Evolutionary conservation across 2,113 vertebrate genomes (phyloP).

Genomic region (Peromyscus californicus): DNA sequence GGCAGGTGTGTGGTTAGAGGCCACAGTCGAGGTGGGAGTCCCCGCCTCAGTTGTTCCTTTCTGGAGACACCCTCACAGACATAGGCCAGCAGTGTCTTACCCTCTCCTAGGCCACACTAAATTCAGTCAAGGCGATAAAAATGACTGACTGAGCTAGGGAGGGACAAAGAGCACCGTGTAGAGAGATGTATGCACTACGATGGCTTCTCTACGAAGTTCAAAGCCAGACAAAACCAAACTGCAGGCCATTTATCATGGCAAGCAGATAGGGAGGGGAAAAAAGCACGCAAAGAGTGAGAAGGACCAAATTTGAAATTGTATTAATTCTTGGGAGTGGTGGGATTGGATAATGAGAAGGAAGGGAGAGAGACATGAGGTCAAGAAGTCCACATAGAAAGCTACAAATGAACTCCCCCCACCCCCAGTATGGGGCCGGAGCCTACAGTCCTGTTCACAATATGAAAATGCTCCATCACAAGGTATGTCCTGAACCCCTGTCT

Average conservation of each 20-base stretch:
- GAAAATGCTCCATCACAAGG: not conserved
- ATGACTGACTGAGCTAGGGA: not conserved
- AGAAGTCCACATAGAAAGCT: not conserved
- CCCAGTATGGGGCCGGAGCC: too few relatives aligned
- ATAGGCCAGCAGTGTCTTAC: not conserved
- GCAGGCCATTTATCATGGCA: not conserved
- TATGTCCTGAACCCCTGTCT: not conserved
- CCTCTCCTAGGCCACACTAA: not conserved
- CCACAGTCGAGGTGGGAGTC: not conserved
- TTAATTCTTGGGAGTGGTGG: not conserved
- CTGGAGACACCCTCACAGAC: not conserved
- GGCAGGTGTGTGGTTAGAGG: not conserved
- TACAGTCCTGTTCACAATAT: too few relatives aligned
- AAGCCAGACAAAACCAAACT: slow-evolving; percentile 19
- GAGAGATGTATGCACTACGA: not conserved
- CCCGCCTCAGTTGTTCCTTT: not conserved
- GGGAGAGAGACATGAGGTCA: not conserved
- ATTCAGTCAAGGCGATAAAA: not conserved
- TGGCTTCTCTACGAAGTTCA: not conserved
- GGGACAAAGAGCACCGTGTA: not conserved
- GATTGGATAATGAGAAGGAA: not conserved
- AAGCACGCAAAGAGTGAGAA: not conserved
- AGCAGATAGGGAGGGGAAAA: not conserved
- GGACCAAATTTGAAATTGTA: not conserved
- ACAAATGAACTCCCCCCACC: not conserved